These are phyloP conservation scores for Campoletis raptor DNA, from an alignment of 2,888 invertebrate genomes.

Conservation along the genomic window DNA sequence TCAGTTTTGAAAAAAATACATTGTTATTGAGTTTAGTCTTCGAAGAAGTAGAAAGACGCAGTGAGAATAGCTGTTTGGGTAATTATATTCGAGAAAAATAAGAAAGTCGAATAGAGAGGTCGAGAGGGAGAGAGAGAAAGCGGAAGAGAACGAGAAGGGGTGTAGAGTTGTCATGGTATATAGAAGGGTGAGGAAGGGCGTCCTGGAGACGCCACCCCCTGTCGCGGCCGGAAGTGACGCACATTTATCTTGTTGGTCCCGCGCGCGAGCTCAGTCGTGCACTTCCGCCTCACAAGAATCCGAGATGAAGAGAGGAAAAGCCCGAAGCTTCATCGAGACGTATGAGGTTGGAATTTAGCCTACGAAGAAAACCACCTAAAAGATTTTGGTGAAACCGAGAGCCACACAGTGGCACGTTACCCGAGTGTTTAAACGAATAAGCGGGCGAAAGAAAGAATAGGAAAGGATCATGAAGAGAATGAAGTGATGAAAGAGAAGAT, in stretches of 20 bases:
- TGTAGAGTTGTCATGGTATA: constrained; percentile 69
- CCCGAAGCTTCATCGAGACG: constrained; percentile 25
- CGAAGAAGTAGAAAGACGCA: neutral
- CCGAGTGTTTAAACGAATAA: constrained; percentile 26
- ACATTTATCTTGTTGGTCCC: constrained; percentile 83
- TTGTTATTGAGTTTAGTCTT: neutral
- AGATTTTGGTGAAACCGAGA: constrained; percentile 39
- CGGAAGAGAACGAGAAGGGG: neutral
- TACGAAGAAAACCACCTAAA: constrained; percentile 44
- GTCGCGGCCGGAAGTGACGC: constrained; percentile 85
- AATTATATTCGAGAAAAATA: constrained; percentile 82
- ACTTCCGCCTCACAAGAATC: constrained; percentile 79
- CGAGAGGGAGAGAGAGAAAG: constrained; percentile 1
- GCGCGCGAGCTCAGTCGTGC: constrained; percentile 77
- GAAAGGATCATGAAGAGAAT: constrained; percentile 30
- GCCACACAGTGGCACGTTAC: neutral
- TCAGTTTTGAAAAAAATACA: neutral
- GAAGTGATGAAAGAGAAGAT: constrained; percentile 2
- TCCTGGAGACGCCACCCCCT: constrained; percentile 84
- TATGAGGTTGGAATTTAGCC: constrained; percentile 55
- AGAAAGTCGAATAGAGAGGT: constrained; percentile 42
- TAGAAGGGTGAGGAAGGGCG: constrained; percentile 75
- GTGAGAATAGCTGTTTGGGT: constrained; percentile 65
- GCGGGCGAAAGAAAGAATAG: neutral
- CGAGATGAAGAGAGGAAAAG: constrained; percentile 37